Percentiles rank a stretch among this genome's conserved stretches.
Conservation (phyloP, 2,888 invertebrate species). For the Clostera curtula region DNA sequence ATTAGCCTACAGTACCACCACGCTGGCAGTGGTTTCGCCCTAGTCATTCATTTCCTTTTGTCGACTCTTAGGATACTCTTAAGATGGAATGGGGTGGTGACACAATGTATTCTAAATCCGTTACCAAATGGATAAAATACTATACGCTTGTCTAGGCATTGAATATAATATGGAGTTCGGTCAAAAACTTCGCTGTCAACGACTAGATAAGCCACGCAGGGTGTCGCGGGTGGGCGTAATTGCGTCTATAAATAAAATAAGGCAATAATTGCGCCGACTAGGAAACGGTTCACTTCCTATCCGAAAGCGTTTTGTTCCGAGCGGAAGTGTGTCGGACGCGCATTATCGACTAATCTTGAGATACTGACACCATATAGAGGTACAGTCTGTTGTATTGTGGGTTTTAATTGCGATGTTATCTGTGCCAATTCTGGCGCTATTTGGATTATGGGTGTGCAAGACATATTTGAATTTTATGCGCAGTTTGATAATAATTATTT, state of each 20-base stretch:
- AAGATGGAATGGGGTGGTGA: too few species aligned
- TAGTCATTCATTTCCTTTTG: too few species aligned
- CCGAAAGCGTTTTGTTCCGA: constrained; percentile 37
- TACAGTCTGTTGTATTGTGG: too few species aligned
- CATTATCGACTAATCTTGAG: constrained; percentile 3
- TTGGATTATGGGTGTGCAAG: constrained; percentile 5
- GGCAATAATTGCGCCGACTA: constrained; percentile 27
- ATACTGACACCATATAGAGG: too few species aligned
- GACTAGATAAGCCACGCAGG: constrained; percentile 7
- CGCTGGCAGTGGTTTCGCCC: too few species aligned
- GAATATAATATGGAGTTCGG: neutral
- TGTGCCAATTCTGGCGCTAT: constrained; percentile 6
- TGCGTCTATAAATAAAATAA: constrained; percentile 14
- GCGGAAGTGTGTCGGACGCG: constrained; percentile 30
- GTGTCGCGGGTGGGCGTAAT: constrained; percentile 11
- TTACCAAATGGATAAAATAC: too few species aligned
- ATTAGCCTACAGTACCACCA: too few species aligned
- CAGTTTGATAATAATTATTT: too few species aligned
- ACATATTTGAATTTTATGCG: neutral
- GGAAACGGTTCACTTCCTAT: constrained; percentile 45
- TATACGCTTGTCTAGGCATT: too few species aligned
- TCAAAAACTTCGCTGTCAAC: constrained; percentile 8
- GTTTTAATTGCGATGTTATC: too few species aligned
- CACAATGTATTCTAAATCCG: too few species aligned
- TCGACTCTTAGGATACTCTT: too few species aligned